Base-by-base conservation (phyloP, 2,113 vertebrate genomes). In the Eidolon helvum region DNA sequence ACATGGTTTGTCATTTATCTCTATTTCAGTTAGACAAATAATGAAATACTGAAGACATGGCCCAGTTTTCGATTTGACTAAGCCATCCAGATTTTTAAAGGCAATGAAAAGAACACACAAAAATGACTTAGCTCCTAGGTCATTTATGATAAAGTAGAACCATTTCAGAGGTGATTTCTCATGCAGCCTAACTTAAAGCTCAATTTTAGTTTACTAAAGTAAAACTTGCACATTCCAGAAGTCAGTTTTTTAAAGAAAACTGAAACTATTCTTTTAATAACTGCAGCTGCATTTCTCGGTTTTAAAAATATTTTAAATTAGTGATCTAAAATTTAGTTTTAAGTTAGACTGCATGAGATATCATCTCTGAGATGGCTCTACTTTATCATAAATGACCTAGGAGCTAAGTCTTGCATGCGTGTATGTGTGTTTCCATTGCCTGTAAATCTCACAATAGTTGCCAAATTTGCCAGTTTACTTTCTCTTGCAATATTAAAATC, bases 261-360 rank as follows among this genome's bases (percentile, higher is more conserved):
- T 84, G 93, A 97, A 97, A 97, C 95, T 74, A 43, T 61, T 93
- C 22, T 96, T 95, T 88, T 71, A 96, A 87, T 95, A 96, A 87
- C 35, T 92, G 45, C 96, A 96, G 87, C 84, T 97, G 87, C 59
- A 69, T 92, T 96, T 97, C 55, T 97, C 84, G 84, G 96, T 94
- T 97, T 85, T 38, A 96, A 95, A 92, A 84, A 69, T 85, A 87
- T 87, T 97, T 97, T 63, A 77, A 96, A 91, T 92, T 95, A 87
- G 65, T 91, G 59, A 61, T 82, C n/a, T 90, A 87, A 87, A 75
- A 75, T 89, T 91, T 61, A 75, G 48, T 28, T 87, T 77, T 91
- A 82, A 77, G 19, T 74, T 87, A 66, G 59, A 40, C 30, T 87
- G 40, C 22, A n/a, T 85, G 16, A 87, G 59, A 82, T 43, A 74